A percentile compares a stretch with the other conserved stretches of the same genome.
Evolutionary conservation across 2,113 vertebrate species (phyloP).

Genomic region (Petaurus breviceps): DNA sequence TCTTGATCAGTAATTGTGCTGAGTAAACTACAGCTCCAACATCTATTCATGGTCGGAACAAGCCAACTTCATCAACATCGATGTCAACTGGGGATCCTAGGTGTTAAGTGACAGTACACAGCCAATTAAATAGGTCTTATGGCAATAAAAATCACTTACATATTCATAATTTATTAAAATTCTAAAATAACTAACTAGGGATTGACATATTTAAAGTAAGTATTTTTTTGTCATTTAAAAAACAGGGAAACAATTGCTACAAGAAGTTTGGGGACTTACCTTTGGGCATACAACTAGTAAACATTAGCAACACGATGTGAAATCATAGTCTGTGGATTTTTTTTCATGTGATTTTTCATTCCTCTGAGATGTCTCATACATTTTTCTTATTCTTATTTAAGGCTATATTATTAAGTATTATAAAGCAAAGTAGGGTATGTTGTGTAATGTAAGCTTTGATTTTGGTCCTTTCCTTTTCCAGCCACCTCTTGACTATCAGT

Average conservation of each 20-base stretch:
- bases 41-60: not conserved
- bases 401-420: not conserved
- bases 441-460: constrained; percentile 40
- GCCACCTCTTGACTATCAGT: constrained; percentile 57
- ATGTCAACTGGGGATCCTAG: not conserved
- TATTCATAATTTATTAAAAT: not conserved
- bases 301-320: not conserved
- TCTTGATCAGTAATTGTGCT: not conserved
- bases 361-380: not conserved
- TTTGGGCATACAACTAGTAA: not conserved
- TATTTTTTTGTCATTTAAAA: not conserved
- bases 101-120: not conserved
- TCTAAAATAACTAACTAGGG: not conserved
- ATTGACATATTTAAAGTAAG: not conserved
- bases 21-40: not conserved
- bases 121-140: not conserved
- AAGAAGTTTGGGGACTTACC: not conserved
- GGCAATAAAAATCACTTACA: not conserved
- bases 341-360: not conserved
- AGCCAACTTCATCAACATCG: not conserved
- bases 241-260: not conserved
- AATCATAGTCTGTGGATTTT: not conserved
- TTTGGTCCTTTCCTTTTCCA: constrained; percentile 59
- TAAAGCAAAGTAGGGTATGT: not conserved
- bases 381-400: not conserved